These are phyloP conservation scores for Metalampra italica DNA, from an alignment of 2,888 invertebrate genomes.

Conservation along the genomic window DNA sequence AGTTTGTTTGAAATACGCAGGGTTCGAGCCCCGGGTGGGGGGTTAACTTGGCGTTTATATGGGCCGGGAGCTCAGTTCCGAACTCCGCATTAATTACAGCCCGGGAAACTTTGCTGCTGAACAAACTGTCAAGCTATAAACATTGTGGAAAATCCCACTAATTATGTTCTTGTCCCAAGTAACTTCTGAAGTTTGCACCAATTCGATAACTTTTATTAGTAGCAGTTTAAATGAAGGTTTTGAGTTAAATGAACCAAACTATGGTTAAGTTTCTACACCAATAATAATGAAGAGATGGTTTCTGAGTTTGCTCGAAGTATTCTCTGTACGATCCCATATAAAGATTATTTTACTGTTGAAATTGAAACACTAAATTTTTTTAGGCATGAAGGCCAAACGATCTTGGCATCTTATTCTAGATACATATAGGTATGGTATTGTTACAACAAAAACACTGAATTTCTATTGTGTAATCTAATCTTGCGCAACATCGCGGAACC, in stretches of 20 bases:
- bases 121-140: conserved; percentile 46
- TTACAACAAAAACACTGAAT: too few species aligned
- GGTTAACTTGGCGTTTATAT: conserved; percentile 32
- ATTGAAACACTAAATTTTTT: too few species aligned
- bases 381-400: too few species aligned
- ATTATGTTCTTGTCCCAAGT: conserved; percentile 34
- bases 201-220: conserved; percentile 9
- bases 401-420: too few species aligned
- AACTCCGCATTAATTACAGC: conserved; percentile 38
- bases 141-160: conserved; percentile 50
- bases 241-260: background rate
- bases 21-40: conserved; percentile 22
- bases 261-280: background rate
- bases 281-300: too few species aligned
- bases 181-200: conserved; percentile 12
- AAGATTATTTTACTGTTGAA: too few species aligned
- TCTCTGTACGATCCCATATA: too few species aligned
- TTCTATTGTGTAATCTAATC: too few species aligned
- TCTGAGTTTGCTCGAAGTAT: too few species aligned
- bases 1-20: background rate
- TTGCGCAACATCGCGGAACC: too few species aligned
- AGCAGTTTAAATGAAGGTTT: background rate
- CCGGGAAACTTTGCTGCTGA: conserved; percentile 31
- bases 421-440: too few species aligned
- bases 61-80: conserved; percentile 25